These are phyloP conservation scores for Solenodon paradoxus DNA, from an alignment of 2,113 vertebrate species.

Conservation along the genomic window DNA sequence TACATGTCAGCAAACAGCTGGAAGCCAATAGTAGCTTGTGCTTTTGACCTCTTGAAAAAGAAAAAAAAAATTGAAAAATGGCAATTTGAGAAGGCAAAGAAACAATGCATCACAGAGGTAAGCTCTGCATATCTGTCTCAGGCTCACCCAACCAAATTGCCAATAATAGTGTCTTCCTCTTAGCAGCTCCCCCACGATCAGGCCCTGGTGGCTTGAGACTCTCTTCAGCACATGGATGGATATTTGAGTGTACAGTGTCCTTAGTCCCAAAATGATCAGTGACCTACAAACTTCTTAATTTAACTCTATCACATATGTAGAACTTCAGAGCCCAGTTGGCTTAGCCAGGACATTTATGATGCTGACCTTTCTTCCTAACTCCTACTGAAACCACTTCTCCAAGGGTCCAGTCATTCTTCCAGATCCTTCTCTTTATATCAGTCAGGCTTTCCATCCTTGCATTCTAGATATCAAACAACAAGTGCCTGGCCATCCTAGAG, in stretches of 20 bases:
- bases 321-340: neutral
- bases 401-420: neutral
- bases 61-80: neutral
- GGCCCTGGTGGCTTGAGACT: neutral
- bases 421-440: neutral
- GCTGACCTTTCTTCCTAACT: neutral
- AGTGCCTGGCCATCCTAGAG: neutral
- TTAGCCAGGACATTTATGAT: neutral
- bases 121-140: neutral
- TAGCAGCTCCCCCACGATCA: neutral
- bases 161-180: neutral
- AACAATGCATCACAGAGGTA: neutral
- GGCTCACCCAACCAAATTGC: neutral
- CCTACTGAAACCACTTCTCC: neutral
- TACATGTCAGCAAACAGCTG: slow-evolving; percentile 51
- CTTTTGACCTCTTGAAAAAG: slow-evolving; percentile 48
- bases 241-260: neutral
- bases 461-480: neutral
- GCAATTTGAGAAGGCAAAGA: slow-evolving; percentile 27
- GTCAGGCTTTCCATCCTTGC: neutral
- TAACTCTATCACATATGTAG: neutral
- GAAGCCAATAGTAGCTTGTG: slow-evolving; percentile 38
- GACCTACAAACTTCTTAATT: neutral
- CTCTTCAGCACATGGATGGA: neutral
- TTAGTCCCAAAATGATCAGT: neutral